Percentiles rank a stretch among this genome's conserved stretches.
These are phyloP conservation scores for Etia nguti DNA, from an alignment of 2,113 vertebrate genomes.

Conservation along the genomic window DNA sequence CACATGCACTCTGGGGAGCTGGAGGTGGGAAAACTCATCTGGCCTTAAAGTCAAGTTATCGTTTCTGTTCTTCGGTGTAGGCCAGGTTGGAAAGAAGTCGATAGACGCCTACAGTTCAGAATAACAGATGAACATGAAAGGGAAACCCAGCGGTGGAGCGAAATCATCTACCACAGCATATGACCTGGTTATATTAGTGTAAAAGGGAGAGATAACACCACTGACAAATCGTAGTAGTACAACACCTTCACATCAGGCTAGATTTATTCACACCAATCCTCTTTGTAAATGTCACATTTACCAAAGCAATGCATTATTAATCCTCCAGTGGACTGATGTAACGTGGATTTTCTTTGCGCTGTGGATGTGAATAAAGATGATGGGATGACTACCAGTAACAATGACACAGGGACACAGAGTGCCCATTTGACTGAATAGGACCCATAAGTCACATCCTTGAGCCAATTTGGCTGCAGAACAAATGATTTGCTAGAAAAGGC, in stretches of 20 bases:
- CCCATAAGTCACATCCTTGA: neutral
- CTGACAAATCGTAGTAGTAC: neutral
- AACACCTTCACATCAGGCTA: neutral
- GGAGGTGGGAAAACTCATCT: constrained; percentile 33
- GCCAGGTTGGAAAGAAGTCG: constrained; percentile 22
- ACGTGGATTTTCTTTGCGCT: neutral
- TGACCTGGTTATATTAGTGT: neutral
- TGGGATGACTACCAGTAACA: neutral
- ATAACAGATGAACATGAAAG: constrained; percentile 23
- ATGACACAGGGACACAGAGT: neutral
- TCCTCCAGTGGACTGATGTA: neutral
- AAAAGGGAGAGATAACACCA: neutral
- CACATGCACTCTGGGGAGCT: neutral
- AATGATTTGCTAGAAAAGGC: neutral
- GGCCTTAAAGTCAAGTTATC: constrained; percentile 7
- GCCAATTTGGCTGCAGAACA: neutral
- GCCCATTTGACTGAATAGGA: neutral
- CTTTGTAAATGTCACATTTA: neutral
- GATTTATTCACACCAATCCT: neutral
- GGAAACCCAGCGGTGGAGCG: constrained; percentile 7
- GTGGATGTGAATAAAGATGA: neutral
- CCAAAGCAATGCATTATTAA: neutral
- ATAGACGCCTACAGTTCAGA: constrained; percentile 17
- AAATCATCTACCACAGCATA: constrained; percentile 6
- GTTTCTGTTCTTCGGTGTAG: constrained; percentile 31